Evolutionary conservation across 2,113 vertebrate species (phyloP), one percentile per base, ranked within the genome.

Genomic region (Hymenochirus boettgeri): DNA sequence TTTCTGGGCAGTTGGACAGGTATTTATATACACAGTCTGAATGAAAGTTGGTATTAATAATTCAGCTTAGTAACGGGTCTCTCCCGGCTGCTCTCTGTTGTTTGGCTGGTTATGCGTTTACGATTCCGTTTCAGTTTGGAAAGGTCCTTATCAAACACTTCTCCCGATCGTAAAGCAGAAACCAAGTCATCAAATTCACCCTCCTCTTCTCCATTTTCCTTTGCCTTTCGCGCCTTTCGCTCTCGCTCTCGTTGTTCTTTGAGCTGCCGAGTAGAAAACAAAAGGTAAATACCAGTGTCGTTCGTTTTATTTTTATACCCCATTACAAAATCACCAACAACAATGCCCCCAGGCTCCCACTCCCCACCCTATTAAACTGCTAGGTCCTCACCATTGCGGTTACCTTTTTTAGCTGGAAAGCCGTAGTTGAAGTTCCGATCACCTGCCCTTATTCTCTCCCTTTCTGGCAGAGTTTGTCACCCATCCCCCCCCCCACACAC

Each of bases 101-200:
- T 77, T 82, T 94, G 93, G 85, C 73, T 95, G 84, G 89, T 85
- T 57, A 95, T 90, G 74, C 96, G 92, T 56, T 97, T 97, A 74
- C 96, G 95, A 74, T 96, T 98, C 69, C 96, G 91, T 67, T 99
- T 99, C 82, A 99, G 89, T 79, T 99, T 99, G 70, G 91, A 94
- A 74, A 99, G 85, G 86, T 99, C 96, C 79, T 97, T 99, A 83
- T 99, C 96, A 2, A 99, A 99, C 64, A 99, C 96, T 76, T 99
- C 96, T 0, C 96, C 96, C 0, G 96, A 99, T 57, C 96, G 89
- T 70, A 99, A 76, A 1, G 96, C 96, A 0, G 96, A 99, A 75
- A 99, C 96, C 4, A 99, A 83, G 82, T 99, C 96, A 1, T 99
- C 96, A 0, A 99, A 99, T 79, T 99, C 96, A 0, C 96, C 89